Percentiles rank a stretch among this genome's conserved stretches.
Conservation (phyloP, 2,888 invertebrate genomes). For the Tipula confusa region DNA sequence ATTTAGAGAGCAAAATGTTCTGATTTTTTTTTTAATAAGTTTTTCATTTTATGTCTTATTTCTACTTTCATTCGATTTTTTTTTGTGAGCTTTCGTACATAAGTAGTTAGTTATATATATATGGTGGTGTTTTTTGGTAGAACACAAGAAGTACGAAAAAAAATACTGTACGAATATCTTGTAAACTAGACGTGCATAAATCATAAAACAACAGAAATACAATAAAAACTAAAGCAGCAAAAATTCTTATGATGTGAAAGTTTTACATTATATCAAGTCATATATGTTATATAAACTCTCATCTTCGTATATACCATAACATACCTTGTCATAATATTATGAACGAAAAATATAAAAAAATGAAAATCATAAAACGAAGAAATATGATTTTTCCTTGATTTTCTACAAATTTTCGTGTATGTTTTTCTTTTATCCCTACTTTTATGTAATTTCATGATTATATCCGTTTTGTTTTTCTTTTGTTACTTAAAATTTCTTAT, state of each 20-base stretch:
- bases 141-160: not conserved
- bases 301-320: not conserved
- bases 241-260: conserved; percentile 20
- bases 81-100: too few species aligned
- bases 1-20: not conserved
- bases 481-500: conserved; percentile 7
- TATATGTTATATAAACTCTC: not conserved
- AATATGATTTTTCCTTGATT: not conserved
- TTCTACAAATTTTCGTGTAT: not conserved
- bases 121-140: not conserved
- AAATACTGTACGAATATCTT: not conserved
- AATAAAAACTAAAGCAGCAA: not conserved
- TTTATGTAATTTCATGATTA: conserved; percentile 6
- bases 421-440: not conserved
- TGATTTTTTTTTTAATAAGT: conserved; percentile 25
- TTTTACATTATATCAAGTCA: conserved; percentile 15
- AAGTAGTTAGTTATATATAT: not conserved
- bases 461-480: conserved; percentile 21
- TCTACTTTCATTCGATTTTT: not conserved
- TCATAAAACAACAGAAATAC: conserved; percentile 7
- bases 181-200: conserved; percentile 25
- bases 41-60: conserved; percentile 4
- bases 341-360: not conserved
- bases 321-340: conserved; percentile 1
- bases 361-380: not conserved